Conservation (phyloP, 2,113 vertebrate species). For the Notothenia rossii region DNA sequence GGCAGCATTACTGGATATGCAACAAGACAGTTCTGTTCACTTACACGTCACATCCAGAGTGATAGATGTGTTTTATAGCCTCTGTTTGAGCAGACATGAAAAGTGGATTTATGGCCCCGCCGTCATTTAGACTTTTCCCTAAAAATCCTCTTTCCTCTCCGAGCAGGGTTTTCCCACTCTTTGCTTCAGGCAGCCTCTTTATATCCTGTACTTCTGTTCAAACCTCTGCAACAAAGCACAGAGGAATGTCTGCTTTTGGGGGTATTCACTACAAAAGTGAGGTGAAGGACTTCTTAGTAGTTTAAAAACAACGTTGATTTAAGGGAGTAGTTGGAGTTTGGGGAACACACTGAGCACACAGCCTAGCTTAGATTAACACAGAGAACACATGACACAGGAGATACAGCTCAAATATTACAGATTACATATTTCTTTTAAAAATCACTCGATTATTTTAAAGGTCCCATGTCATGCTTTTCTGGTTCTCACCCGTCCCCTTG, state of each 20-base stretch:
- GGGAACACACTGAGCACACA: not conserved
- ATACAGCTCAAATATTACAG: too few relatives aligned
- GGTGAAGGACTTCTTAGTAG: not conserved
- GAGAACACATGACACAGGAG: too few relatives aligned
- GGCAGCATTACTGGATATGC: too few relatives aligned
- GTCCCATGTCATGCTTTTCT: too few relatives aligned
- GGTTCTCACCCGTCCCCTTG: too few relatives aligned
- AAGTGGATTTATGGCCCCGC: conserved; percentile 17
- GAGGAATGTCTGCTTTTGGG: not conserved
- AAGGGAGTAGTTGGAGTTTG: not conserved
- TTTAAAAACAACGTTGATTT: not conserved
- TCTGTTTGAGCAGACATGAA: too few relatives aligned
- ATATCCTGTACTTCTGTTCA: conserved; percentile 14
- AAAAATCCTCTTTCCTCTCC: conserved; percentile 14
- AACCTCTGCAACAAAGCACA: conserved; percentile 12
- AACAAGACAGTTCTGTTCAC: too few relatives aligned
- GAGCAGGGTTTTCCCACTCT: not conserved
- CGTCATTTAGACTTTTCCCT: conserved; percentile 36
- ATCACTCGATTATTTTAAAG: too few relatives aligned
- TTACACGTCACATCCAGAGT: conserved; percentile 29
- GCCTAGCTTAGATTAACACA: too few relatives aligned
- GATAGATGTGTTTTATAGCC: conserved; percentile 63
- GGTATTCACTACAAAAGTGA: not conserved
- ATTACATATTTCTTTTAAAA: too few relatives aligned
- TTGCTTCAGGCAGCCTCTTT: conserved; percentile 19